These are phyloP conservation scores for Rallus crepitans DNA, from an alignment of 2,797 vertebrate species.

Conservation along the genomic window DNA sequence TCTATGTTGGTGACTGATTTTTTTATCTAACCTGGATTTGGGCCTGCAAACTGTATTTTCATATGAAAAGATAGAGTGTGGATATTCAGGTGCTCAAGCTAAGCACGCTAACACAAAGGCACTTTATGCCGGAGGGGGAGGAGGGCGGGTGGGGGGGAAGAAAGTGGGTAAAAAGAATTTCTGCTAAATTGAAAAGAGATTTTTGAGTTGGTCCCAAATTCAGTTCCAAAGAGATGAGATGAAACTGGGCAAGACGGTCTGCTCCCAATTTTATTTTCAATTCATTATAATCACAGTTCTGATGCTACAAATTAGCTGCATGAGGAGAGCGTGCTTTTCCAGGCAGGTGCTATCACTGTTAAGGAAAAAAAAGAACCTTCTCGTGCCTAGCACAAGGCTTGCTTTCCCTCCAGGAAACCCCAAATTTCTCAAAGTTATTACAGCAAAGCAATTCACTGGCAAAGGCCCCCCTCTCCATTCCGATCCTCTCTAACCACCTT, in stretches of 20 bases:
- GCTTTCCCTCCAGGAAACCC: neutral
- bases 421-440: neutral
- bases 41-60: neutral
- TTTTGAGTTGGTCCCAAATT: neutral
- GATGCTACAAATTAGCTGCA: neutral
- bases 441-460: rapidly evolving
- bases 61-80: neutral
- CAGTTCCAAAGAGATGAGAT: neutral
- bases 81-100: neutral
- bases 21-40: constrained; percentile 13
- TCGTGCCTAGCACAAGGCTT: neutral
- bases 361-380: neutral
- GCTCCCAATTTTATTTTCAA: neutral
- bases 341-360: neutral
- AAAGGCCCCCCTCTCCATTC: neutral
- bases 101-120: neutral
- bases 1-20: neutral
- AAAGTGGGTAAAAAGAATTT: neutral
- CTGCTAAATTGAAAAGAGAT: neutral
- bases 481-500: rapidly evolving
- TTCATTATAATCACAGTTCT: neutral
- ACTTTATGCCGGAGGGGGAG: neutral
- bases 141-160: neutral
- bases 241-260: neutral
- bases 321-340: neutral